phyloP scores from a whole-genome alignment of 2,797 vertebrate species.

The Distichodus sexfasciatus region DNA sequence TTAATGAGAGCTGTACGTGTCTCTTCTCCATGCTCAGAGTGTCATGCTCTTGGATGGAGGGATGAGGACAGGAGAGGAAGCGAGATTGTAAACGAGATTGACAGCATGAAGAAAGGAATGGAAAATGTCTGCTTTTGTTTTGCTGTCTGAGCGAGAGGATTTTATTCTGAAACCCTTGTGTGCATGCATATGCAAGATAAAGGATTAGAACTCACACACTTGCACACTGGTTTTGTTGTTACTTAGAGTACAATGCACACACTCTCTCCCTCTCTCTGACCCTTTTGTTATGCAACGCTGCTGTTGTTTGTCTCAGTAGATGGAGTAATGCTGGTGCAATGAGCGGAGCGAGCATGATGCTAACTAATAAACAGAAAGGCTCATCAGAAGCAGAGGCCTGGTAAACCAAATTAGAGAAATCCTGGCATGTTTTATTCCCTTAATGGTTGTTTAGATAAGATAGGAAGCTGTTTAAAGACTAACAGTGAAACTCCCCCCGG shows the following conservation, averaged over 20 bases:
- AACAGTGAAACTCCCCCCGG: constrained; percentile 1
- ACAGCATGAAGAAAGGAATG: constrained; percentile 48
- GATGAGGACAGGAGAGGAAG: background rate
- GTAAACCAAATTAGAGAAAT: constrained; percentile 8
- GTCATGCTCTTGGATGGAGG: constrained; percentile 22
- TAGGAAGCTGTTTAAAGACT: background rate
- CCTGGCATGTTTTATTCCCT: constrained; percentile 2
- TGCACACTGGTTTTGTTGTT: background rate
- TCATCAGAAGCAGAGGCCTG: constrained; percentile 10
- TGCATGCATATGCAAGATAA: constrained; percentile 32
- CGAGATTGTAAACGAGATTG: constrained; percentile 56
- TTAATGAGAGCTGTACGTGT: too few species aligned
- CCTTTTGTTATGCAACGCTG: background rate
- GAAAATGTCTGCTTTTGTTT: constrained; percentile 43
- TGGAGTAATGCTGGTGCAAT: background rate
- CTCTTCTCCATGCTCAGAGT: constrained; percentile 33
- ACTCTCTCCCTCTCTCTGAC: background rate
- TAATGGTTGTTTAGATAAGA: constrained; percentile 13
- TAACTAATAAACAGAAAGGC: constrained; percentile 1
- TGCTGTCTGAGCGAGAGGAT: constrained; percentile 38
- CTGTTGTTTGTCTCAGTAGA: background rate
- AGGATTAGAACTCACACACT: constrained; percentile 29
- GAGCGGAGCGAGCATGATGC: background rate
- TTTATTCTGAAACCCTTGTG: constrained; percentile 51
- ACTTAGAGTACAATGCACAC: background rate